Base-by-base conservation (phyloP, 2,888 invertebrate species). In the Perithous albicinctus region DNA sequence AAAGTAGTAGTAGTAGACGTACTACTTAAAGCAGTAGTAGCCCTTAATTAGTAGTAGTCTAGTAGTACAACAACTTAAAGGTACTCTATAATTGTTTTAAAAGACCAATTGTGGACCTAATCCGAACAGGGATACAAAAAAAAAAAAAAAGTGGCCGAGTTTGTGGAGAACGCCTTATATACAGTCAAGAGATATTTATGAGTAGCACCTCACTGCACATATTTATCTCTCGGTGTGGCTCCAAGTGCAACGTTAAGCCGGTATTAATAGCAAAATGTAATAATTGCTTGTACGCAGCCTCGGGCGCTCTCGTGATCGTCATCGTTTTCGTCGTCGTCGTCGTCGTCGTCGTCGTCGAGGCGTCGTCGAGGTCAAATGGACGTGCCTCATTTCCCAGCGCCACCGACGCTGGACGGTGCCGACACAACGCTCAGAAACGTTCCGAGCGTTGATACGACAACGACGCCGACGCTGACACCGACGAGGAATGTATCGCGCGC, bases 381-480 rank as follows among this genome's bases (percentile, higher is more conserved):
- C 51, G 88, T 92, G 56, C 91, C 92, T 64, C 84, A 85, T 72
- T 92, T 92, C 80, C 92, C 92, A 76, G 86, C 87, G 73, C 91
- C 92, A n/a, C 91, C 92, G 84, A 84, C 85, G 63, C 86, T 87
- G 54, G 84, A 86, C 82, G 85, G 82, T 66, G 78, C 86, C 48
- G 76, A 83, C 48, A 85, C 85, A 73, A 86, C 84, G 81, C 83
- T 83, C 86, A 87, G 85, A 87, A 88, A 87, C 85, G 84, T 83
- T 56, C 78, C 84, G 84, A 84, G 86, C 81, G 84, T 86, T 79
- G 86, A 81, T 56, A 80, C 81, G 67, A 70, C 78, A 63, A 12
- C 67, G 26, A 43, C 82, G 72, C 51, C 82, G 78, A 32, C 83
- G 80, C 26, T 80, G 32, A 72, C 79, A 56, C 69, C 80, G 78